Evolutionary conservation across 2,888 invertebrate genomes (phyloP), one percentile per base, ranked within the genome.

Genomic region (Ennomos quercinarius): DNA sequence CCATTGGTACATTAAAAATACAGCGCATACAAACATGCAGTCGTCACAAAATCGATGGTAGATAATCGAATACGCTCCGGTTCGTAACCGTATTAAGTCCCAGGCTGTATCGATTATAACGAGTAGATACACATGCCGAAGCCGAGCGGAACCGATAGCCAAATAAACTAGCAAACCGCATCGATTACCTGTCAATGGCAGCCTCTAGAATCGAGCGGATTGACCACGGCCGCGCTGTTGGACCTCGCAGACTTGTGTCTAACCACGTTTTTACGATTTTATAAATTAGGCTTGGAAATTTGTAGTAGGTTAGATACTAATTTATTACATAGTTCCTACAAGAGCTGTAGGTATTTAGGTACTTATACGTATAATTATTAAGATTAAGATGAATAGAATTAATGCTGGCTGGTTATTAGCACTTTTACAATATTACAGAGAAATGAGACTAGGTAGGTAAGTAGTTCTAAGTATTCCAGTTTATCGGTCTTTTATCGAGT

Each of bases 151-250:
- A 82, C 87, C 87, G 87, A 90, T 91, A 89, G 90, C 91, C 89
- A 89, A 91, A 91, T 91, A 91, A 91, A 91, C 90, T 90, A 90
- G 88, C 84, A 84, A 83, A 83, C 85, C 85, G 78, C 87, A 91
- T 91, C 91, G 91, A 91, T 91, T 91, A 90, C 86, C 91, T 91
- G 91, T 89, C 91, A 91, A 68, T 76, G 81, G 80, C 91, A 91
- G 89, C 75, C 83, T 78, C 77, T 67, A 91, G 89, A 75, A 83
- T 78, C 77, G 68, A 64, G 66, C 71, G 81, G 80, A 81, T 78
- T 88, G 88, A 87, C 91, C 89, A 83, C 81, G 17, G 79, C 77
- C 77, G 77, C 70, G 77, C 70, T 72, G 17, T 17, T 17, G 77
- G 76, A 72, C 78, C 77, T 74, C 68, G 77, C 77, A 76, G 70